Percentiles rank a stretch among this genome's conserved stretches.
phyloP scores from a whole-genome alignment of 2,888 invertebrate genomes.

The Drosophila lacicola region DNA sequence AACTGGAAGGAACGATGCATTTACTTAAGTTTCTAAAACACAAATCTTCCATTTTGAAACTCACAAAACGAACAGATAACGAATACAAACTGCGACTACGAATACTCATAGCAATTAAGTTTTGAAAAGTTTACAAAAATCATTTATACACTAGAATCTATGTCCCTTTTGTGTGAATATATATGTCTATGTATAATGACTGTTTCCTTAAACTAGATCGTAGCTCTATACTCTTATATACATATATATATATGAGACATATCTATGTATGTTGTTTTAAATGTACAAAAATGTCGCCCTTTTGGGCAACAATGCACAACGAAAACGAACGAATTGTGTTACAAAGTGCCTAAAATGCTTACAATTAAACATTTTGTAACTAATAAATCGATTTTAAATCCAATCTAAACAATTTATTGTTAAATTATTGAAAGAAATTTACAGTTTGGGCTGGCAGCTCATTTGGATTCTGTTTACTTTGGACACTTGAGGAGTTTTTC shows the following conservation, averaged over 20 bases:
- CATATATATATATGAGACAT: neutral
- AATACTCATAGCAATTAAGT: constrained; percentile 74
- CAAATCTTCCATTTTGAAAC: constrained; percentile 19
- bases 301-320: constrained; percentile 41
- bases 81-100: constrained; percentile 26
- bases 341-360: constrained; percentile 57
- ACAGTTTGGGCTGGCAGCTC: neutral
- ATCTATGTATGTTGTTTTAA: constrained; percentile 60
- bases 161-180: constrained; percentile 24
- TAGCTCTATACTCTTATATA: constrained; percentile 23
- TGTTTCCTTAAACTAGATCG: constrained; percentile 46
- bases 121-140: constrained; percentile 32
- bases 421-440: neutral
- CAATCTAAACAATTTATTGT: constrained; percentile 4
- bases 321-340: constrained; percentile 50
- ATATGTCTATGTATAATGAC: constrained; percentile 36
- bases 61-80: constrained; percentile 20
- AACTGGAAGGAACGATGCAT: constrained; percentile 52
- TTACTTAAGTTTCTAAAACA: constrained; percentile 63
- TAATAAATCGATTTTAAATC: constrained; percentile 70
- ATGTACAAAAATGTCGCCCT: constrained; percentile 51
- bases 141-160: constrained; percentile 20
- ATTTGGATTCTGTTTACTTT: neutral
- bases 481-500: neutral
- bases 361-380: constrained; percentile 65